Conservation (phyloP, 2,113 vertebrate species). For the Danionella cerebrum region DNA sequence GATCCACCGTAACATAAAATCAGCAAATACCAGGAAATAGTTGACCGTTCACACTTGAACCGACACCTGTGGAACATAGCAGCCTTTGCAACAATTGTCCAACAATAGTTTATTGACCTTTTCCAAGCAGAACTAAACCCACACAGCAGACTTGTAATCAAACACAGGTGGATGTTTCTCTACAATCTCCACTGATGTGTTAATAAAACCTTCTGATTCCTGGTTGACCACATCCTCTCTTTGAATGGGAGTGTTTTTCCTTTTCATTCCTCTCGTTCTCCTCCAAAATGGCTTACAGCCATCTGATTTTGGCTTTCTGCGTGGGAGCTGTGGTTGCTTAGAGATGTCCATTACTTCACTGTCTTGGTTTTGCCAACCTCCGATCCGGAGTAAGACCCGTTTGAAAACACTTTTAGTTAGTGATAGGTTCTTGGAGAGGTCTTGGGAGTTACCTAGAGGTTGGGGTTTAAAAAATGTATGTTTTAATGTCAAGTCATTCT, state of each 20-base stretch:
- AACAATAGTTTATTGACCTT: not conserved
- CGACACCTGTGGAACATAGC: too few species aligned
- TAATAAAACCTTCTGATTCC: conserved; percentile 14
- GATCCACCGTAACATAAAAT: too few species aligned
- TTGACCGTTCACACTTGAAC: too few species aligned
- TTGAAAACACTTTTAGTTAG: conserved; percentile 78
- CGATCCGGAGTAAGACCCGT: conserved; percentile 72
- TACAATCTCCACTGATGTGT: conserved; percentile 23
- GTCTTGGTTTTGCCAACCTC: conserved; percentile 57
- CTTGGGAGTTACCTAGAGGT: conserved; percentile 54
- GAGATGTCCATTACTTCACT: conserved; percentile 52
- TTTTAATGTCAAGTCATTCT: not conserved
- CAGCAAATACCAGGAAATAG: too few species aligned
- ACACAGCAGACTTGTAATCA: conserved; percentile 76
- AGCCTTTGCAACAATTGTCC: not conserved
- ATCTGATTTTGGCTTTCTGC: conserved; percentile 61
- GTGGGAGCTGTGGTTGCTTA: conserved; percentile 65
- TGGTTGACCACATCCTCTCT: not conserved
- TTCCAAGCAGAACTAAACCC: conserved; percentile 57
- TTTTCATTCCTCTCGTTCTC: conserved; percentile 32
- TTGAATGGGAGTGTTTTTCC: conserved; percentile 46
- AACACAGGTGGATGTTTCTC: conserved; percentile 51
- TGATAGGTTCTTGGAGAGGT: conserved; percentile 70
- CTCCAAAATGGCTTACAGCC: conserved; percentile 62
- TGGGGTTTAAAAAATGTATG: conserved; percentile 44